Conservation (phyloP, 1,140 invertebrate genomes). For the Hirudo medicinalis region DNA sequence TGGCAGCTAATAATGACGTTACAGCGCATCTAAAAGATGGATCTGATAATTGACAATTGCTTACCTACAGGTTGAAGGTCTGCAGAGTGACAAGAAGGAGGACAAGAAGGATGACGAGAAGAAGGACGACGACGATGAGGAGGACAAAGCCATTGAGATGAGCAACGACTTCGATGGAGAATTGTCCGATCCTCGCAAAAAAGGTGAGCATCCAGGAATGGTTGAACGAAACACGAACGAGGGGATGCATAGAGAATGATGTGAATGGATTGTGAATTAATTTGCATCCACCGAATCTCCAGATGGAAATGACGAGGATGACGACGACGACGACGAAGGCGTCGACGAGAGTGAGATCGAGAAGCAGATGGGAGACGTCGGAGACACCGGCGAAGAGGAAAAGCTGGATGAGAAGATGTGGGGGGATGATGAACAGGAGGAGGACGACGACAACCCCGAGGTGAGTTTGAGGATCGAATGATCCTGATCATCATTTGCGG, state of each 20-base stretch:
- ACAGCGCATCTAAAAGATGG: too few species aligned
- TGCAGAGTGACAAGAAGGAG: conserved; percentile 61
- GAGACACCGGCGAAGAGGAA: conserved; percentile 51
- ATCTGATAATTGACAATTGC: not conserved
- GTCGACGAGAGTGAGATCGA: conserved; percentile 52
- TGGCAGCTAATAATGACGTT: too few species aligned
- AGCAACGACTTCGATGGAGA: conserved; percentile 78
- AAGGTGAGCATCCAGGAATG: conserved; percentile 33
- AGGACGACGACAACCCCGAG: conserved; percentile 47
- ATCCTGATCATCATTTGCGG: too few species aligned
- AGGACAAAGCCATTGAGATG: conserved; percentile 88
- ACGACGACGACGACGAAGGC: conserved; percentile 50
- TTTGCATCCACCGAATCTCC: conserved; percentile 23
- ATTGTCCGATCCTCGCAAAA: conserved; percentile 62
- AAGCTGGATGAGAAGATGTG: conserved; percentile 65
- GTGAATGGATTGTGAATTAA: conserved; percentile 39
- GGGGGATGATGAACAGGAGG: conserved; percentile 55
- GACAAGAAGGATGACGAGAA: conserved; percentile 37
- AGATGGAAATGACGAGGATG: conserved; percentile 50
- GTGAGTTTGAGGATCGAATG: too few species aligned
- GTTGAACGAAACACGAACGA: too few species aligned
- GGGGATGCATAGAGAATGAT: too few species aligned
- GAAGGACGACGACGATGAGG: conserved; percentile 48
- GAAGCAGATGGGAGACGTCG: conserved; percentile 88
- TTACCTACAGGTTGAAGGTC: conserved; percentile 61